Evolutionary conservation across 1,140 invertebrate genomes (phyloP), one percentile per base, ranked within the genome.

Genomic region (Dendroctonus valens): DNA sequence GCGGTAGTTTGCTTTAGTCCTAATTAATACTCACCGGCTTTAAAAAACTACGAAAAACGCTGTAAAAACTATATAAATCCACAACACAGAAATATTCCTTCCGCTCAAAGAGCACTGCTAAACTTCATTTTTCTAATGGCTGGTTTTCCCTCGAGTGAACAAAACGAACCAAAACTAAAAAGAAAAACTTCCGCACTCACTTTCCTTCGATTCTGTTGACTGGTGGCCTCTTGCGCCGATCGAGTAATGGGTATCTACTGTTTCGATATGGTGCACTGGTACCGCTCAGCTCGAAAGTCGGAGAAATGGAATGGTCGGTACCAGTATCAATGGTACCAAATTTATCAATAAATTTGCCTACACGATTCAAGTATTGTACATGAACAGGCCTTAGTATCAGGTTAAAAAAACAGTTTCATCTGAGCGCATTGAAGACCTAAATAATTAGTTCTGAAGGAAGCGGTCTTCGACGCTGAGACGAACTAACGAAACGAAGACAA

Each of bases 251-350:
- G 26, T 11, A 38, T 4, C 26, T 26, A 53, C 51, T 53, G 51
- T 53, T 53, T 53, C 37, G 51, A 37, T 53, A 37, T 53, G 51
- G 51, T 53, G 12, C 37, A 39, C 37, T 9, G 26, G 26, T 53
- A 53, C 7, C 51, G 7, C 6, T 51, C 51, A 11, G 51, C 38
- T 62, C 26, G 66, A 68, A 68, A 68, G 66, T 63, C 62, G 66
- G 66, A 66, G 65, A 67, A 67, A 67, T 67, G 65, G 40, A 61
- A 67, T 66, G 64, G 64, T 66, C 12, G 51, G 37, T 53, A 50
- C 7, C 48, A 50, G 48, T 26, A 12, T 12, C 14, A 12, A 7
- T 55, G 53, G 11, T 12, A 38, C n/a, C 40, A 12, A 38, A 38
- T 41, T 7, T 52, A n/a, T 3, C 1, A 26, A 26, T 26, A 26